Evolutionary conservation across 2,113 vertebrate genomes (phyloP), one percentile per base, ranked within the genome.

Genomic region (Corapipo altera): DNA sequence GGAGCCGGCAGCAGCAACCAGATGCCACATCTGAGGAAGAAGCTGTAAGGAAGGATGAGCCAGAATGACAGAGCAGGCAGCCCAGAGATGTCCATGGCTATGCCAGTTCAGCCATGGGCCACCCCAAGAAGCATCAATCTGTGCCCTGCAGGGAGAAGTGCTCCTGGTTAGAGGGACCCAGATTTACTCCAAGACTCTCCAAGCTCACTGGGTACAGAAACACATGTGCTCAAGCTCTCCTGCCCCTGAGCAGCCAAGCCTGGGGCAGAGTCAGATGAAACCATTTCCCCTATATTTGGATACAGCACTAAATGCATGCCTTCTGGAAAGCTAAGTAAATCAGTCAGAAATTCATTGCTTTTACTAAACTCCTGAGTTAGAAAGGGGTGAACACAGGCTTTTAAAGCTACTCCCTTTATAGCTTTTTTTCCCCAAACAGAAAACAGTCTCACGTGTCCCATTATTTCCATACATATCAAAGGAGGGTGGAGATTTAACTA

Each of bases 401-500:
- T 92, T 91, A 92, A 89, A 93, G 61, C 76, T 90, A 64, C 65
- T 92, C 64, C 52, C 82, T 89, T 88, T 69, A 90, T 75, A 77
- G 79, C 33, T 74, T 78, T 44, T 54, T 46, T 58, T 75, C 41
- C 4, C 24, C 21, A 67, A 93, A 89, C 82, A 96, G 93, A 88
- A 95, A 88, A 95, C 52, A 77, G 90, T 90, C 95, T 95, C 96
- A 96, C 73, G 20, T 93, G 92, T 89, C 91, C 96, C 93, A 95
- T 97, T 97, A 96, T 97, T 96, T 92, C 96, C 96, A 96, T 96
- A 95, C 91, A 92, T 96, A 95, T 97, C 96, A 96, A 96, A 96
- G 93, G 88, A 94, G 96, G 96, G 95, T 93, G 95, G 96, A 94
- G 96, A 96, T 91, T 93, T 90, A 91, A 95, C 85, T 64, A 93